phyloP scores from a whole-genome alignment of 2,888 invertebrate species.

The Cosmia trapezina region DNA sequence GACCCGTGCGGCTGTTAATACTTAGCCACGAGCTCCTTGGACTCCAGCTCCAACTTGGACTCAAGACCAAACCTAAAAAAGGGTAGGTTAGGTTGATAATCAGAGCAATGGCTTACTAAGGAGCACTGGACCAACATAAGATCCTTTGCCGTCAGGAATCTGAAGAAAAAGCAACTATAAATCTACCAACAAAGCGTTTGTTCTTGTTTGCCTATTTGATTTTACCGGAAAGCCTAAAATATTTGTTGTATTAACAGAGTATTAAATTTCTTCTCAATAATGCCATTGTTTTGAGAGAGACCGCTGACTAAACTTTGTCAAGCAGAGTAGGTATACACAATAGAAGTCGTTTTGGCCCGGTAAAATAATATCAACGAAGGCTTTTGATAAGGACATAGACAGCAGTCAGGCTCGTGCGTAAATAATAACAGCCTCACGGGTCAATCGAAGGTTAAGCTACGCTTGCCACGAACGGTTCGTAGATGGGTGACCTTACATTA shows the following conservation, averaged over 20 bases:
- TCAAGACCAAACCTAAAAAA: background rate
- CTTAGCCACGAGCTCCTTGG: too few species aligned
- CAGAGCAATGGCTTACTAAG: constrained; percentile 8
- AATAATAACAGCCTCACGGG: background rate
- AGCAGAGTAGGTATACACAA: background rate
- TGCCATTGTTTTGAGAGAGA: background rate
- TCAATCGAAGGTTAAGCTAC: background rate
- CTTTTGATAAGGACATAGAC: background rate
- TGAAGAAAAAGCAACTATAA: background rate
- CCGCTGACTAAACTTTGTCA: background rate
- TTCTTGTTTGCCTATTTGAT: constrained; percentile 7
- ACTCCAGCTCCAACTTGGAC: too few species aligned
- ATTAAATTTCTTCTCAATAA: constrained; percentile 2
- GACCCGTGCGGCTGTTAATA: too few species aligned
- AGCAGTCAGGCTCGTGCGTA: too few species aligned
- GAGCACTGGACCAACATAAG: constrained; percentile 15
- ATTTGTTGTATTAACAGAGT: background rate
- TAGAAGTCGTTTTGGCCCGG: background rate
- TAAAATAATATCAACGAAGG: constrained; percentile 5
- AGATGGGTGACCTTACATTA: background rate
- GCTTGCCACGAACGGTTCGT: background rate
- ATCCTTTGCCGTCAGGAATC: background rate
- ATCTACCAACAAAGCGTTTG: background rate
- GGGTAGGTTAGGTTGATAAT: background rate
- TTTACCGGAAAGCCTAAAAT: constrained; percentile 8